Conservation (phyloP, 1,140 invertebrate species). For the Araneus ventricosus region DNA sequence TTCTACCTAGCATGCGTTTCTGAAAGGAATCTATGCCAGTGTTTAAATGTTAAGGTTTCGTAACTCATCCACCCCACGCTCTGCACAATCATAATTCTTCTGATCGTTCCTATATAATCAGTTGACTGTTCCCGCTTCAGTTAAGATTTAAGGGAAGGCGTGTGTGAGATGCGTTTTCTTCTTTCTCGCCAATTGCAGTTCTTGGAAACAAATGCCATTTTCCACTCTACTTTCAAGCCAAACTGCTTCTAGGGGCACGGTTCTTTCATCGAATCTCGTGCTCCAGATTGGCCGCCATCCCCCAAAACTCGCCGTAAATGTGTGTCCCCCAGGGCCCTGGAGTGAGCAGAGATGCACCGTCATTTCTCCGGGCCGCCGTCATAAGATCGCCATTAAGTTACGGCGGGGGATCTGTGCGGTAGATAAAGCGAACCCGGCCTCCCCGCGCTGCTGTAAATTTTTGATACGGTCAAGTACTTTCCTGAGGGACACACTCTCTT, state of each 20-base stretch:
- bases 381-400: slow-evolving; percentile 71
- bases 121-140: not conserved
- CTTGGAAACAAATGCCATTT: slow-evolving; percentile 10
- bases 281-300: slow-evolving; percentile 3
- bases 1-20: too few relatives aligned
- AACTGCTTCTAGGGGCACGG: not conserved
- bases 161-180: not conserved
- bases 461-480: slow-evolving; percentile 74
- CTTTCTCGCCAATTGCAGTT: not conserved
- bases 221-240: not conserved
- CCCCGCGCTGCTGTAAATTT: slow-evolving; percentile 60
- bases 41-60: too few relatives aligned
- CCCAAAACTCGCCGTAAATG: not conserved
- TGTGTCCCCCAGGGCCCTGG: not conserved
- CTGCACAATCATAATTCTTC: not conserved
- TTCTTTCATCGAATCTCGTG: slow-evolving; percentile 23
- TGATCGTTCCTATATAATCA: not conserved
- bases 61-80: too few relatives aligned
- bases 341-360: not conserved
- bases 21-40: too few relatives aligned
- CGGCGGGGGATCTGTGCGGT: slow-evolving; percentile 33
- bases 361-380: slow-evolving; percentile 49
- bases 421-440: slow-evolving; percentile 35
- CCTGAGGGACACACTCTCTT: slow-evolving; percentile 42
- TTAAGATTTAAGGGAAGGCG: not conserved